Evolutionary conservation across 2,888 invertebrate species (phyloP).

Genomic region (Lumbricus terrestris): DNA sequence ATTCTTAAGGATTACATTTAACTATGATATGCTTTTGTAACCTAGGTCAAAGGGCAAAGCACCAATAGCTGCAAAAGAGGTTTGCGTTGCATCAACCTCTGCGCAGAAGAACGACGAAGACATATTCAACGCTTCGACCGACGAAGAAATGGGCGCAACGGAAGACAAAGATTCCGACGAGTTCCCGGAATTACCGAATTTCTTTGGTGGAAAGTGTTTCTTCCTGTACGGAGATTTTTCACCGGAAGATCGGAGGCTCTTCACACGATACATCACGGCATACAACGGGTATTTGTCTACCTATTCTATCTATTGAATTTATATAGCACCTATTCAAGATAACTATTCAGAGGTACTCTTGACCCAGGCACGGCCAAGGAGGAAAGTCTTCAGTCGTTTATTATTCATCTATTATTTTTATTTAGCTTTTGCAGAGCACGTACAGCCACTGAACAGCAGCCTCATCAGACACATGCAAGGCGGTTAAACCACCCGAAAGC

Average conservation of each 20-base stretch:
- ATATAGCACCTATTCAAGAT: no score
- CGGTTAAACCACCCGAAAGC: no score
- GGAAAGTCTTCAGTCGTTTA: no score
- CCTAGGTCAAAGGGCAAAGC: background rate
- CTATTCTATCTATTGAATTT: no score
- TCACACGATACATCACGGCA: constrained; percentile 62
- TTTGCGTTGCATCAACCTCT: background rate
- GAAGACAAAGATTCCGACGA: background rate
- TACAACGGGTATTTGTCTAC: constrained; percentile 64
- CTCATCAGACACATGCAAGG: no score
- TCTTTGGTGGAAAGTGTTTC: constrained; percentile 44
- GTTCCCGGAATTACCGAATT: constrained; percentile 40
- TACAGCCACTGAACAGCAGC: no score
- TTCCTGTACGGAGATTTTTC: constrained; percentile 49
- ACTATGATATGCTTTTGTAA: background rate
- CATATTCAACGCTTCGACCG: constrained; percentile 48
- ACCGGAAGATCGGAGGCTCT: constrained; percentile 41
- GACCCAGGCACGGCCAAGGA: no score
- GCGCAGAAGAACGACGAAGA: constrained; percentile 36
- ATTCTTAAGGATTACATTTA: background rate
- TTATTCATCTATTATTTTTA: no score
- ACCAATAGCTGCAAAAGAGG: background rate
- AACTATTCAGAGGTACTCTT: no score
- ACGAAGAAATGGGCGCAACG: constrained; percentile 36
- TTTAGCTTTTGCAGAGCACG: no score